These are phyloP conservation scores for Drosophila asahinai DNA, from an alignment of 1,140 invertebrate species.

Conservation along the genomic window DNA sequence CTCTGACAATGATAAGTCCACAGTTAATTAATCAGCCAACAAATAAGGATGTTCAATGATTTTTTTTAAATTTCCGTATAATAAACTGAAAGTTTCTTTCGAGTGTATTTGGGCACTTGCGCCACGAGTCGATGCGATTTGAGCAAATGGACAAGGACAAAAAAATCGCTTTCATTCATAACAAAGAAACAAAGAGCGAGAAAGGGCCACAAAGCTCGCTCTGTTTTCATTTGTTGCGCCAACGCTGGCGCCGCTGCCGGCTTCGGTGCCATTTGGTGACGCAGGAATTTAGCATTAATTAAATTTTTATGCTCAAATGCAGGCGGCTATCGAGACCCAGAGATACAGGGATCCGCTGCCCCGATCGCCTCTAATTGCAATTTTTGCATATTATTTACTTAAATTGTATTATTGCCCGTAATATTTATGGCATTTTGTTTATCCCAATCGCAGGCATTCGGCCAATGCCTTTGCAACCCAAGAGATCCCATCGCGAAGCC, in stretches of 20 bases:
- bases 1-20: too few relatives aligned
- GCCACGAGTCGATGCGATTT: constrained; percentile 5
- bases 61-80: too few relatives aligned
- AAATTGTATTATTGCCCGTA: constrained; percentile 62
- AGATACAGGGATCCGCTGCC: constrained; percentile 16
- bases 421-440: constrained; percentile 67
- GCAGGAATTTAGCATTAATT: constrained; percentile 68
- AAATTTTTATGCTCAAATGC: constrained; percentile 72
- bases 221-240: constrained; percentile 48
- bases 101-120: neutral
- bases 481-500: constrained; percentile 8
- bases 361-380: constrained; percentile 48
- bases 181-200: constrained; percentile 5
- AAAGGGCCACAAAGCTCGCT: constrained; percentile 39
- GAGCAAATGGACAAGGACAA: constrained; percentile 16
- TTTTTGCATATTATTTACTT: constrained; percentile 55
- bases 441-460: constrained; percentile 54
- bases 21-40: too few relatives aligned
- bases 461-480: constrained; percentile 47
- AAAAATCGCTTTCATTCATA: constrained; percentile 36
- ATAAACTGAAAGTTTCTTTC: too few relatives aligned
- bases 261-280: constrained; percentile 1
- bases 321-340: constrained; percentile 36
- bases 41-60: neutral
- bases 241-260: neutral